Evolutionary conservation across 2,888 invertebrate genomes (phyloP).

Genomic region (Pyralis farinalis): DNA sequence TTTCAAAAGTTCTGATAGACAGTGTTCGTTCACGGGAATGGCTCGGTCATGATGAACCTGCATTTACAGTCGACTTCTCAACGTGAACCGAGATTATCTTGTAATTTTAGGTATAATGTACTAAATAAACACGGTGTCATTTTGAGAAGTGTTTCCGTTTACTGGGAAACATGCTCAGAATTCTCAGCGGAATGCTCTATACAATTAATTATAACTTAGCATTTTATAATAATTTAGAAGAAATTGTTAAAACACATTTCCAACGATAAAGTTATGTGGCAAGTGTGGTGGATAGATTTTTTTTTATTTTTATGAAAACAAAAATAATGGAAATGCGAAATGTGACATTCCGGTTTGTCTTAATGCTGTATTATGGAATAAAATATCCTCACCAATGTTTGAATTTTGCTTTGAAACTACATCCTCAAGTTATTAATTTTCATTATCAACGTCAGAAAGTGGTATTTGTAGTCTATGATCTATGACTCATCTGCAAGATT

Average conservation of each 20-base stretch:
- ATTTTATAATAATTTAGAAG: slow-evolving; percentile 79
- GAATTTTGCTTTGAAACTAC: slow-evolving; percentile 46
- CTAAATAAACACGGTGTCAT: slow-evolving; percentile 69
- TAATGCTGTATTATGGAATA: slow-evolving; percentile 81
- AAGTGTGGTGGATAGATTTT: slow-evolving; percentile 57
- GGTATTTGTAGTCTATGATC: too few relatives aligned
- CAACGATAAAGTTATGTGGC: slow-evolving; percentile 59
- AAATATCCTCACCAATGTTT: slow-evolving; percentile 77
- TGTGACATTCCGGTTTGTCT: slow-evolving; percentile 82
- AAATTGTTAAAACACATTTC: slow-evolving; percentile 70
- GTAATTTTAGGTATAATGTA: slow-evolving; percentile 74
- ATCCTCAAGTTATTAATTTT: slow-evolving; percentile 15
- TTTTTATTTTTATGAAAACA: slow-evolving; percentile 72
- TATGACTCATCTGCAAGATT: too few relatives aligned
- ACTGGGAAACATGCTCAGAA: slow-evolving; percentile 62
- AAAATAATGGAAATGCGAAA: slow-evolving; percentile 67
- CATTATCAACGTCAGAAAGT: too few relatives aligned
- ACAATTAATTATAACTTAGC: slow-evolving; percentile 80
- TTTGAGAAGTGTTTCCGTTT: slow-evolving; percentile 61
- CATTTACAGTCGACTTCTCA: slow-evolving; percentile 73
- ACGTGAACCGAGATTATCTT: slow-evolving; percentile 72
- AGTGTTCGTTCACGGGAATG: slow-evolving; percentile 47
- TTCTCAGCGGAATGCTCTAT: slow-evolving; percentile 71
- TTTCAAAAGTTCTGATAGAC: slow-evolving; percentile 54
- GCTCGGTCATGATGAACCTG: slow-evolving; percentile 62